These are phyloP conservation scores for Scomber scombrus DNA, from an alignment of 2,113 vertebrate species.

Conservation along the genomic window DNA sequence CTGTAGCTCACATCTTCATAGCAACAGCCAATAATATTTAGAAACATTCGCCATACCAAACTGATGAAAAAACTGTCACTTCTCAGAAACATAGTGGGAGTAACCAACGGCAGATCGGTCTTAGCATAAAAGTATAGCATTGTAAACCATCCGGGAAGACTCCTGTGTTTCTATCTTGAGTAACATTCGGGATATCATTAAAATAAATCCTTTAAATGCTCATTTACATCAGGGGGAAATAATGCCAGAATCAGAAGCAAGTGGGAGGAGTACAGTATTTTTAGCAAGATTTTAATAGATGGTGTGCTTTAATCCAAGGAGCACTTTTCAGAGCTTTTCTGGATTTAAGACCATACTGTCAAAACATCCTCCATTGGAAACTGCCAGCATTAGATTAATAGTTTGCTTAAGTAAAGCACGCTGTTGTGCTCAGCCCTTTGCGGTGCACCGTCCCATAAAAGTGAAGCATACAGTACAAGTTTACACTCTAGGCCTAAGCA, in stretches of 20 bases:
- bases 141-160: slow-evolving; percentile 9
- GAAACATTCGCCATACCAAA: not conserved
- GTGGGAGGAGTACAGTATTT: slow-evolving; percentile 4
- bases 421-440: slow-evolving; percentile 20
- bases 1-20: not conserved
- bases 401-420: slow-evolving; percentile 36
- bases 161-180: slow-evolving; percentile 7
- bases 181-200: not conserved
- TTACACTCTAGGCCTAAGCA: slow-evolving; percentile 1
- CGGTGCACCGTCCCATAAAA: slow-evolving; percentile 47
- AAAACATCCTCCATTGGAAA: slow-evolving; percentile 23
- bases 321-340: slow-evolving; percentile 13
- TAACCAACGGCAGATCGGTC: not conserved
- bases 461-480: slow-evolving; percentile 28
- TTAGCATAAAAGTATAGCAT: not conserved
- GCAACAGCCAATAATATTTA: not conserved
- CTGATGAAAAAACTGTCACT: not conserved
- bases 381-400: slow-evolving; percentile 22
- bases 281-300: slow-evolving; percentile 30
- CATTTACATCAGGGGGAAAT: not conserved
- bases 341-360: slow-evolving; percentile 23
- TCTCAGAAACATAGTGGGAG: no score
- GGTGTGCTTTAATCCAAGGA: slow-evolving; percentile 18
- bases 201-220: slow-evolving; percentile 26
- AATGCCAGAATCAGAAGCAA: not conserved